Percentiles rank a stretch among this genome's conserved stretches.
These are phyloP conservation scores for Lutjanus argentimaculatus DNA, from an alignment of 2,797 vertebrate species.

Conservation along the genomic window DNA sequence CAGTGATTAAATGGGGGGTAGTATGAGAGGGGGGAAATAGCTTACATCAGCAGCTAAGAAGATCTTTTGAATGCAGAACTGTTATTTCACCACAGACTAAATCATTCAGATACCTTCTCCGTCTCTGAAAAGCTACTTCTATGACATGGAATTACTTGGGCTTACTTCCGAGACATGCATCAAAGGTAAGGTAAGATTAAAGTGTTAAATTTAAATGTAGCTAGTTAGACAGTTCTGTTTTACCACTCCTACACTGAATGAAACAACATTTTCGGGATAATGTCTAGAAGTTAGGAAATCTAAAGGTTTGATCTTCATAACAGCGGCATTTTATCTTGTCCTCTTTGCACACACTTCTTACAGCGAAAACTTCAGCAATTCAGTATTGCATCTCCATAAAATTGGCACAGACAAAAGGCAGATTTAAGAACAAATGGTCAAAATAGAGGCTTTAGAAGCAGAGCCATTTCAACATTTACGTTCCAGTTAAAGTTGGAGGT, in stretches of 20 bases:
- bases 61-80: slow-evolving; percentile 65
- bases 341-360: neutral
- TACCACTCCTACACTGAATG: neutral
- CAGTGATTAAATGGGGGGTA: slow-evolving; percentile 70
- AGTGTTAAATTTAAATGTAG: slow-evolving; percentile 6
- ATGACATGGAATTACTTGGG: slow-evolving; percentile 36
- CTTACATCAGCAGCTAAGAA: slow-evolving; percentile 70
- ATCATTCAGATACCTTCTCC: slow-evolving; percentile 56
- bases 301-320: neutral
- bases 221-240: neutral
- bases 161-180: slow-evolving; percentile 23
- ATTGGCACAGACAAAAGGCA: neutral
- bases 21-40: slow-evolving; percentile 33
- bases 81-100: slow-evolving; percentile 53
- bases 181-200: slow-evolving; percentile 12
- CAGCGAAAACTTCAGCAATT: neutral
- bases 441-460: no score
- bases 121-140: slow-evolving; percentile 46
- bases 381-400: neutral
- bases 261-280: neutral
- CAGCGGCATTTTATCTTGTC: neutral
- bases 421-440: neutral
- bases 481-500: no score
- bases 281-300: neutral
- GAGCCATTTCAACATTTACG: neutral